Base-by-base conservation (phyloP, 2,888 invertebrate genomes). In the Buathra laborator region DNA sequence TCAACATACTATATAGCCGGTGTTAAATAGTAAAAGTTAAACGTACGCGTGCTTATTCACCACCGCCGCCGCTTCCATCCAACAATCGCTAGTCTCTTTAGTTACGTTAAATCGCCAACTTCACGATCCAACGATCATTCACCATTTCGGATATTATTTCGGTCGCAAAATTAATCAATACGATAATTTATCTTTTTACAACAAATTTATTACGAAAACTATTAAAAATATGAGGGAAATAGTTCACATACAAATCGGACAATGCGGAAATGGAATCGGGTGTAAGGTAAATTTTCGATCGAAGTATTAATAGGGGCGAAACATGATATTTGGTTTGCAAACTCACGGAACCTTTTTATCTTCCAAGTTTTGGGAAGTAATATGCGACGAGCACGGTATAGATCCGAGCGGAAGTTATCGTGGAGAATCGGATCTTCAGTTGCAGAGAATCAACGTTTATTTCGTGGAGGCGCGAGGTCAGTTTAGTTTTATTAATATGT, bases 231-330 rank as follows among this genome's bases (percentile, higher is more conserved):
- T 97, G 97, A 95, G 97, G 94, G 97, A 97, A 95, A 97, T 97
- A 90, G 96, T 97, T 81, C 97, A 97, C 91, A 95, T 97, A 90
- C 97, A 97, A 94, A 96, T 96, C 84, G 98, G 98, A 76, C 98
- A 98, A 94, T 98, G 98, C 94, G 98, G 98, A 86, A 98, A 98
- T 94, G 97, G 97, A 94, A 97, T 97, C 92, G 97, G 97, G 84
- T 94, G 95, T 64, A 96, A 96, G 95, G 96, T 97, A 93, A 94
- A 86, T 9, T n/a, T 67, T 37, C 37, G 24, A 37, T 10, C 29
- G 68, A 95, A 95, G 86, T 24, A 19, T 19, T 19, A 14, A 59
- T 67, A 14, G 24, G n/a, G 2, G 24, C 19, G 32, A 64, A 56
- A 56, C 2, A 56, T 7, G 9, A 19, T 24, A 24, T 12, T 4